Conservation (phyloP, 2,113 vertebrate species). For the Clinocottus analis region DNA sequence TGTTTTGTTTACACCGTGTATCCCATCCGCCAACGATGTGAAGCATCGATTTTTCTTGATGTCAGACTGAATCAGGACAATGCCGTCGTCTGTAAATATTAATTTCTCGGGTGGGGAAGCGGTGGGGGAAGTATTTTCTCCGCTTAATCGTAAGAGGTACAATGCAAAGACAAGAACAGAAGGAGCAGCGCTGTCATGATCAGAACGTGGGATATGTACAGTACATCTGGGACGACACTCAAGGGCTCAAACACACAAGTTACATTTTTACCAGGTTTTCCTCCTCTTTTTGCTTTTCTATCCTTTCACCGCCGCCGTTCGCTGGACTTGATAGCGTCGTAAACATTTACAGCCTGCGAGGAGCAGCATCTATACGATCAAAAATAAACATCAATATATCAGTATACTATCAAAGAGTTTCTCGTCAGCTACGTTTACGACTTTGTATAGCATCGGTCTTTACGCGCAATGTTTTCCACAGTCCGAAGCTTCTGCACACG, state of each 20-base stretch:
- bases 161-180: constrained; percentile 35
- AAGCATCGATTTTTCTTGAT: constrained; percentile 42
- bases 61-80: constrained; percentile 50
- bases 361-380: constrained; percentile 28
- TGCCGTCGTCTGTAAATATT: constrained; percentile 62
- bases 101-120: constrained; percentile 23
- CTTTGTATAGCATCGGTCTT: constrained; percentile 66
- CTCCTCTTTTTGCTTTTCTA: constrained; percentile 29
- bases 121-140: background rate
- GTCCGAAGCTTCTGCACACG: constrained; percentile 57
- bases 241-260: constrained; percentile 77
- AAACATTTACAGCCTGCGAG: constrained; percentile 32
- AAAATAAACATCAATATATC: constrained; percentile 17
- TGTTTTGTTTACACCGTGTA: constrained; percentile 1
- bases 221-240: constrained; percentile 46
- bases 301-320: constrained; percentile 39
- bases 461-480: constrained; percentile 49
- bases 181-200: constrained; percentile 14
- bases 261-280: constrained; percentile 42
- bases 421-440: constrained; percentile 68
- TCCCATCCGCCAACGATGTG: constrained; percentile 32
- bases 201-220: constrained; percentile 48
- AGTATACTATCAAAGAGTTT: constrained; percentile 42
- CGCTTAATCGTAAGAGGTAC: constrained; percentile 13
- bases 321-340: constrained; percentile 33